Percentiles rank a stretch among this genome's conserved stretches.
Conservation (phyloP, 2,113 vertebrate genomes). For the Boulengeromyrus knoepffleri region DNA sequence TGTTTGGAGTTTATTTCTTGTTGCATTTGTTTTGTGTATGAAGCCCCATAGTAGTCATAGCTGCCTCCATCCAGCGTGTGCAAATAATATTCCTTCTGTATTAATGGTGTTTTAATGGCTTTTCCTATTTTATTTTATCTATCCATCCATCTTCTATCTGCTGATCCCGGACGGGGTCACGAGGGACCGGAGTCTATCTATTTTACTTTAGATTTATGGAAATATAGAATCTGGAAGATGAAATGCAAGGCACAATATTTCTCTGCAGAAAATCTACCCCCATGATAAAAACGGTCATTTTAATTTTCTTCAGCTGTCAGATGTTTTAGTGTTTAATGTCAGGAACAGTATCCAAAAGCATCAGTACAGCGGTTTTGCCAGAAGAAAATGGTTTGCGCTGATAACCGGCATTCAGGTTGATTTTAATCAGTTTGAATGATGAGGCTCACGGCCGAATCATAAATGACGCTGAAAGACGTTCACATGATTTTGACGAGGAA, state of each 20-base stretch:
- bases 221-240: neutral
- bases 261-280: neutral
- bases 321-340: neutral
- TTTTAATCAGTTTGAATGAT: conserved; percentile 6
- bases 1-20: neutral
- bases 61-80: neutral
- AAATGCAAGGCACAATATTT: neutral
- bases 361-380: neutral
- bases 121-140: neutral
- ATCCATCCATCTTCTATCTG: neutral
- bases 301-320: neutral
- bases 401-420: neutral
- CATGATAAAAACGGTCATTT: neutral
- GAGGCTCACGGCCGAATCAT: neutral
- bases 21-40: neutral
- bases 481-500: conserved; percentile 3
- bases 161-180: neutral
- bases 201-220: neutral
- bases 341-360: neutral
- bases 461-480: neutral
- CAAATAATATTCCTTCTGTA: neutral
- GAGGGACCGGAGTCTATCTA: neutral
- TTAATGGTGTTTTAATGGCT: neutral
- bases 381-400: neutral
- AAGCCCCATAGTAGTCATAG: neutral